Percentiles rank a stretch among this genome's conserved stretches.
These are phyloP conservation scores for Phthorimaea operculella DNA, from an alignment of 1,140 invertebrate species.

Conservation along the genomic window DNA sequence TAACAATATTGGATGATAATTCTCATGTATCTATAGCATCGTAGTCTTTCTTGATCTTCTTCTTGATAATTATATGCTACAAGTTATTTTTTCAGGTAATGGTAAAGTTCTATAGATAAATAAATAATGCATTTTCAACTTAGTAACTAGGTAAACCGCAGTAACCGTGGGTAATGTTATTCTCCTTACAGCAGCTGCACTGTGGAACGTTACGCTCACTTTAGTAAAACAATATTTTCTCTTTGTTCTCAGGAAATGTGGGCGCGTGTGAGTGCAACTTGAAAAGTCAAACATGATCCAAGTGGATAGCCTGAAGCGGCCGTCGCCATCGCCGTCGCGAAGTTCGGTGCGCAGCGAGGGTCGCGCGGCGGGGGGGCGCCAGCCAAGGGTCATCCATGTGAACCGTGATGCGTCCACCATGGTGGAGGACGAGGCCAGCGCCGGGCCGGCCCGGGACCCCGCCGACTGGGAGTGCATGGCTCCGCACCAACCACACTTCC, in stretches of 20 bases:
- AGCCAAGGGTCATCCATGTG: conserved; percentile 62
- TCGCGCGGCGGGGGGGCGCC: conserved; percentile 32
- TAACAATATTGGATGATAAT: too few relatives aligned
- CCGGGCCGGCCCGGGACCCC: conserved; percentile 18
- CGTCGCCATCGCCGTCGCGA: conserved; percentile 55
- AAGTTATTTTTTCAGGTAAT: too few relatives aligned
- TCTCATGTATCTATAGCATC: too few relatives aligned
- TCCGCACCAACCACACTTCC: conserved; percentile 44
- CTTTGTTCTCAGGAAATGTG: conserved; percentile 17
- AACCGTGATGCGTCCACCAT: conserved; percentile 65
- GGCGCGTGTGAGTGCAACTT: neutral
- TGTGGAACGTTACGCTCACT: neutral
- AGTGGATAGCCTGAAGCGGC: conserved; percentile 47
- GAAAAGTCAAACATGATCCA: conserved; percentile 43
- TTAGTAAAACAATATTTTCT: neutral
- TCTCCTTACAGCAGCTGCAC: too few relatives aligned
- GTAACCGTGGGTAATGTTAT: too few relatives aligned
- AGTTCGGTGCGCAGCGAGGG: conserved; percentile 58
- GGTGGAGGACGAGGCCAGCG: conserved; percentile 50
- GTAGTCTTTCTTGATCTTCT: too few relatives aligned
- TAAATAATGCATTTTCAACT: too few relatives aligned
- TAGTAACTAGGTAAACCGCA: too few relatives aligned
- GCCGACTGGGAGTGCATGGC: conserved; percentile 32
- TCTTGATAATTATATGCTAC: too few relatives aligned
- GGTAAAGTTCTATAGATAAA: too few relatives aligned